Evolutionary conservation across 2,888 invertebrate genomes (phyloP).

Genomic region (Junonia oenone): DNA sequence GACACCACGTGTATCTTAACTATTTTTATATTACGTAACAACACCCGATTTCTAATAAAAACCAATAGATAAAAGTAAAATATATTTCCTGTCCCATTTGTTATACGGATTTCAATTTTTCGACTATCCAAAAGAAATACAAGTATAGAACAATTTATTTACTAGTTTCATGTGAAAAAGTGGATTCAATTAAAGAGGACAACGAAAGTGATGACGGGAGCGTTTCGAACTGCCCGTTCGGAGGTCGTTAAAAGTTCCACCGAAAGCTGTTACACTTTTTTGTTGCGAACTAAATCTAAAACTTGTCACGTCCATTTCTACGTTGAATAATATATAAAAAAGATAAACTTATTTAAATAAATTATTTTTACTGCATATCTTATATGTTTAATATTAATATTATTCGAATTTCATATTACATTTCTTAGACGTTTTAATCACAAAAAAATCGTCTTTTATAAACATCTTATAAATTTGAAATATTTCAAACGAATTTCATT

Average conservation of each 20-base stretch:
- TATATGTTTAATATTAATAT: background rate
- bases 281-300: slow-evolving; percentile 41
- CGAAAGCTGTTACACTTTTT: slow-evolving; percentile 49
- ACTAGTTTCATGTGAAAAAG: slow-evolving; percentile 10
- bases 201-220: slow-evolving; percentile 31
- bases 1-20: slow-evolving; percentile 14
- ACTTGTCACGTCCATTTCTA: slow-evolving; percentile 45
- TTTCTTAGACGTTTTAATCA: background rate
- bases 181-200: slow-evolving; percentile 21
- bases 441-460: background rate
- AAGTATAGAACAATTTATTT: background rate
- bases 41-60: no score
- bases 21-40: slow-evolving; percentile 20
- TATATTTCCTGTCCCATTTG: no score
- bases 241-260: slow-evolving; percentile 60
- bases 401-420: background rate
- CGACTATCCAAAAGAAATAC: background rate
- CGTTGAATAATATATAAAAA: background rate
- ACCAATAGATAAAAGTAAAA: no score
- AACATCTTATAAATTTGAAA: background rate
- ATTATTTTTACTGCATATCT: background rate
- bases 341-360: background rate
- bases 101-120: background rate
- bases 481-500: background rate
- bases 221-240: slow-evolving; percentile 18